A percentile compares a stretch with the other conserved stretches of the same genome.
These are phyloP conservation scores for Cercopithecus diana DNA, from an alignment of 2,797 vertebrate species.

Conservation along the genomic window DNA sequence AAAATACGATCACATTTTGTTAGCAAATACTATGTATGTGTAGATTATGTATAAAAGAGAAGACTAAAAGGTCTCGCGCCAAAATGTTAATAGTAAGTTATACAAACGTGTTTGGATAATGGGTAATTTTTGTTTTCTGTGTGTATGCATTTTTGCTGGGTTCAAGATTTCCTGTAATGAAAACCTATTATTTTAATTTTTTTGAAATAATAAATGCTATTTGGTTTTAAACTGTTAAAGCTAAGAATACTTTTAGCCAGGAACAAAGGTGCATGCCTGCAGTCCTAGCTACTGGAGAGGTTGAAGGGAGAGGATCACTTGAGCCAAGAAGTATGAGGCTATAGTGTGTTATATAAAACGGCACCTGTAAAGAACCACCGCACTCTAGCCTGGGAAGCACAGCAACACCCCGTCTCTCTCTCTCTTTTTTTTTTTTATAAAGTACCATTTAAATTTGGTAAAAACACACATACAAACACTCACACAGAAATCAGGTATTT, in stretches of 20 bases:
- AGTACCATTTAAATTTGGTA: not conserved
- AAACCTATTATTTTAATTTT: not conserved
- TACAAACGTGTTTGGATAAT: not conserved
- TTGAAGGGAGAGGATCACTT: not conserved
- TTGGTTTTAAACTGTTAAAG: slow-evolving; percentile 28
- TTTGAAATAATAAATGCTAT: not conserved
- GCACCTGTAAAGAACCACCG: not conserved
- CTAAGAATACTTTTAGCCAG: not conserved
- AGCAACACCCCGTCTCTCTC: not conserved
- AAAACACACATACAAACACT: too few species aligned
- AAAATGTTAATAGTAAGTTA: not conserved
- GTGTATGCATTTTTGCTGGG: not conserved
- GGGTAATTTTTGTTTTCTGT: not conserved
- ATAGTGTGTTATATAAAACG: not conserved
- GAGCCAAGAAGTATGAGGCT: not conserved
- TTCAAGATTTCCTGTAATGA: not conserved
- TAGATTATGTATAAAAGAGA: not conserved
- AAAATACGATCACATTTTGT: not conserved
- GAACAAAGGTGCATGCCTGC: not conserved
- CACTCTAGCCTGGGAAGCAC: not conserved
- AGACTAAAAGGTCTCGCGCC: not conserved
- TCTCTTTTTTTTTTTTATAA: not conserved
- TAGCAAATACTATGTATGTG: not conserved
- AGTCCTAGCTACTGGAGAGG: not conserved
- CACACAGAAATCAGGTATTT: too few species aligned